Conservation (phyloP, 2,797 vertebrate genomes). For the Choloepus didactylus region DNA sequence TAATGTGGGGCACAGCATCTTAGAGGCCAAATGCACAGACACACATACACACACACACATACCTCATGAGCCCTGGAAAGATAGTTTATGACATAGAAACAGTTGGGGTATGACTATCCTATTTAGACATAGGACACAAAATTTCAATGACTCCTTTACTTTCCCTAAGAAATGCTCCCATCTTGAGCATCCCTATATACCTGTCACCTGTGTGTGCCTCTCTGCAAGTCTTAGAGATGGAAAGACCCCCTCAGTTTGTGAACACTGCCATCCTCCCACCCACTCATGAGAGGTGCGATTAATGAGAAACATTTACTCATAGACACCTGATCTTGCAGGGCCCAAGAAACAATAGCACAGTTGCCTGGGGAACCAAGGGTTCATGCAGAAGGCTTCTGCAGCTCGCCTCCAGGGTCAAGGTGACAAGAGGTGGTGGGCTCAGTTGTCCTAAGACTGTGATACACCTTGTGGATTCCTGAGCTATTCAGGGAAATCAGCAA, state of each 20-base stretch:
- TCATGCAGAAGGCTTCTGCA: neutral
- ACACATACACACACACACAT: neutral
- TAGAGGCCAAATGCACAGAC: constrained; percentile 46
- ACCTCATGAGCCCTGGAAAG: neutral
- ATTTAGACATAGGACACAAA: constrained; percentile 10
- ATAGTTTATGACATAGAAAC: neutral
- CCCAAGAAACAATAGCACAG: neutral
- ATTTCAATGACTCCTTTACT: neutral
- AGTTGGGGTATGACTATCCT: neutral
- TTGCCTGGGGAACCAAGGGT: constrained; percentile 54
- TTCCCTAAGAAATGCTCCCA: neutral
- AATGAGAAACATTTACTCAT: neutral
- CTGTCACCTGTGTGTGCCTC: neutral
- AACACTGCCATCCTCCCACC: neutral
- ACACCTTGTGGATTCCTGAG: neutral
- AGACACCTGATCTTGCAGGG: neutral
- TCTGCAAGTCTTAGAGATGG: neutral
- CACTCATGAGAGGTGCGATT: too few species aligned
- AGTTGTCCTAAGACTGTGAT: neutral
- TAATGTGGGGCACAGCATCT: constrained; percentile 76
- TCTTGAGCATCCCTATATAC: neutral
- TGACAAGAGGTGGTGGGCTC: neutral
- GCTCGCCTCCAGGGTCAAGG: accelerated
- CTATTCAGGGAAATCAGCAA: constrained; percentile 7
- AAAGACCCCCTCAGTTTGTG: neutral